Conservation (phyloP, 2,888 invertebrate genomes). For the Diaphora mendica region DNA sequence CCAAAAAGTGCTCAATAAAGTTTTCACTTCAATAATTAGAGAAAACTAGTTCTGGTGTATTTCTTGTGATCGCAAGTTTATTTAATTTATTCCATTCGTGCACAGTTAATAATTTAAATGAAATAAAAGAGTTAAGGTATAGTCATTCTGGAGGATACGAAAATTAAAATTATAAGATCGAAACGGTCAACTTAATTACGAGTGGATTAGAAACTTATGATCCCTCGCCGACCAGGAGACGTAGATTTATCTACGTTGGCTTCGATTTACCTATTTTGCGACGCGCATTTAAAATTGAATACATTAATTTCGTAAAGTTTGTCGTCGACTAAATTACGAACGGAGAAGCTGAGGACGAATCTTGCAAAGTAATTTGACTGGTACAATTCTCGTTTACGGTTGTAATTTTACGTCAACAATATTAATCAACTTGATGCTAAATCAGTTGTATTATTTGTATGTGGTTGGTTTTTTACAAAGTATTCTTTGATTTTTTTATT, state of each 20-base stretch:
- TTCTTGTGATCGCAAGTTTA: neutral
- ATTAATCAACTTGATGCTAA: slow-evolving; percentile 57
- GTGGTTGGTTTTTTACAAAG: slow-evolving; percentile 1
- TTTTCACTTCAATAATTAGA: too few species aligned
- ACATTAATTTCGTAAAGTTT: slow-evolving; percentile 72
- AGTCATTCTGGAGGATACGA: slow-evolving; percentile 40
- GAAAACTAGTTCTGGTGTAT: too few species aligned
- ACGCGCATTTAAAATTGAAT: slow-evolving; percentile 65
- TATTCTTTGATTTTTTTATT: neutral
- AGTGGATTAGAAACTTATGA: slow-evolving; percentile 77
- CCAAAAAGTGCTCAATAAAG: too few species aligned
- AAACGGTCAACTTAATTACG: slow-evolving; percentile 71
- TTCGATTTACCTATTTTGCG: slow-evolving; percentile 71
- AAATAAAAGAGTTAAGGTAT: neutral
- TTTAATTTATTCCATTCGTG: neutral
- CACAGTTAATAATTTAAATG: slow-evolving; percentile 27
- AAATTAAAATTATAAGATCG: slow-evolving; percentile 64
- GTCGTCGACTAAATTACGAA: slow-evolving; percentile 58
- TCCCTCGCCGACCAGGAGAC: slow-evolving; percentile 62
- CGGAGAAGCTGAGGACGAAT: slow-evolving; percentile 50
- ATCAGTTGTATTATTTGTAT: slow-evolving; percentile 40
- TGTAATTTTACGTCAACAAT: slow-evolving; percentile 54
- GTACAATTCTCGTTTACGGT: slow-evolving; percentile 54
- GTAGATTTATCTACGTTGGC: slow-evolving; percentile 70
- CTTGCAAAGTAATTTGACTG: slow-evolving; percentile 60